phyloP scores from a whole-genome alignment of 2,888 invertebrate species.

The Platypus cylindrus region DNA sequence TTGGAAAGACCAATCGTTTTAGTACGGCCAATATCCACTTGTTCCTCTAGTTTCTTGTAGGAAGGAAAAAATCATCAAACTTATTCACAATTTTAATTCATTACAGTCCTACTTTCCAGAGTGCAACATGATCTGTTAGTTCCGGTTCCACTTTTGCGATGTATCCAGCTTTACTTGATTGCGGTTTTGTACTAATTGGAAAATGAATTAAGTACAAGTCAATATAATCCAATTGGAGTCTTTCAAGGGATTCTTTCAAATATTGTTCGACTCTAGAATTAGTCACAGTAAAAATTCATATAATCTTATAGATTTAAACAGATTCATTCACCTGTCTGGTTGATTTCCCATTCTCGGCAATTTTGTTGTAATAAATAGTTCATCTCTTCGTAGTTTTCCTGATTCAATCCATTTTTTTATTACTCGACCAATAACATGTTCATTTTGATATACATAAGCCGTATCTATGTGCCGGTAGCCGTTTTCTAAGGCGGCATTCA shows the following conservation, averaged over 20 bases:
- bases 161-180: background rate
- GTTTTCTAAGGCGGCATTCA: constrained; percentile 54
- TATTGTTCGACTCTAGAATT: constrained; percentile 19
- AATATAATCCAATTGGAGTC: constrained; percentile 21
- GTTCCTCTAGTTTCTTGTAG: constrained; percentile 44
- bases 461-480: constrained; percentile 77
- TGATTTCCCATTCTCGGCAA: constrained; percentile 44
- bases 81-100: background rate
- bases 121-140: constrained; percentile 14
- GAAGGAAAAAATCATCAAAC: background rate
- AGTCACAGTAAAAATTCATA: no score
- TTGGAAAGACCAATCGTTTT: constrained; percentile 77
- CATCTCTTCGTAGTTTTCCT: constrained; percentile 55
- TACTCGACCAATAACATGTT: constrained; percentile 56
- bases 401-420: constrained; percentile 55
- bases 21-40: constrained; percentile 53
- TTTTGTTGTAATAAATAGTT: constrained; percentile 72
- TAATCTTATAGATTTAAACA: background rate
- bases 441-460: constrained; percentile 64
- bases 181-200: constrained; percentile 18
- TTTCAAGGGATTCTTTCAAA: constrained; percentile 20
- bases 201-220: constrained; percentile 24
- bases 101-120: constrained; percentile 14
- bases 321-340: constrained; percentile 5
- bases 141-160: constrained; percentile 25